phyloP scores from a whole-genome alignment of 2,888 invertebrate genomes.

The Phanerotoma sp. region DNA sequence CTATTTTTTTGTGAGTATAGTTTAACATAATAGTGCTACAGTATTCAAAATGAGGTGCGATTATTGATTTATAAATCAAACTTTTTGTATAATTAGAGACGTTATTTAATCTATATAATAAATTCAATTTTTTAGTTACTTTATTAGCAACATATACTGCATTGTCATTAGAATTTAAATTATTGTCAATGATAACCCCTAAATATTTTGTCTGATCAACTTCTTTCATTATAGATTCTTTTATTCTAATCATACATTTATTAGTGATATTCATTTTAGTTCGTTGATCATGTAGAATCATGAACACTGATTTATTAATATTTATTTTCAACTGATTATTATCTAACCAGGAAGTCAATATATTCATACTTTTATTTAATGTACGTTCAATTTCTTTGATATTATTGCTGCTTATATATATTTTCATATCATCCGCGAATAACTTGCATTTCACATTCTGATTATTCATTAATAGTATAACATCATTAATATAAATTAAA shows the following conservation, averaged over 20 bases:
- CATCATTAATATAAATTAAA: neutral
- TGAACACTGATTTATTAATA: conserved; percentile 21
- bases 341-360: conserved; percentile 20
- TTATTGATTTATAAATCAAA: too few relatives aligned
- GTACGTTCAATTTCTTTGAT: too few relatives aligned
- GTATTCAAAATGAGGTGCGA: too few relatives aligned
- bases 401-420: neutral
- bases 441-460: too few relatives aligned
- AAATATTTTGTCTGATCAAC: neutral
- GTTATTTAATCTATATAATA: too few relatives aligned
- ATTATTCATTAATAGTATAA: conserved; percentile 15
- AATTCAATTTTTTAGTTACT: conserved; percentile 18
- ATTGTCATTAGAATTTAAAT: conserved; percentile 16
- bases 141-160: conserved; percentile 25
- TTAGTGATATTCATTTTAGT: too few relatives aligned
- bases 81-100: too few relatives aligned
- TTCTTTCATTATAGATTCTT: conserved; percentile 16
- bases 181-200: conserved; percentile 22
- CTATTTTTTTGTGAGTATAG: too few relatives aligned
- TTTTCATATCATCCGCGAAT: conserved; percentile 25
- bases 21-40: too few relatives aligned
- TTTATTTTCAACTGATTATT: conserved; percentile 23
- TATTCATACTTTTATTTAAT: neutral
- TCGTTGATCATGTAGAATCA: conserved; percentile 7
- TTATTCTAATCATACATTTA: too few relatives aligned